phyloP scores from a whole-genome alignment of 2,797 vertebrate genomes.

The Xerus rutilus region DNA sequence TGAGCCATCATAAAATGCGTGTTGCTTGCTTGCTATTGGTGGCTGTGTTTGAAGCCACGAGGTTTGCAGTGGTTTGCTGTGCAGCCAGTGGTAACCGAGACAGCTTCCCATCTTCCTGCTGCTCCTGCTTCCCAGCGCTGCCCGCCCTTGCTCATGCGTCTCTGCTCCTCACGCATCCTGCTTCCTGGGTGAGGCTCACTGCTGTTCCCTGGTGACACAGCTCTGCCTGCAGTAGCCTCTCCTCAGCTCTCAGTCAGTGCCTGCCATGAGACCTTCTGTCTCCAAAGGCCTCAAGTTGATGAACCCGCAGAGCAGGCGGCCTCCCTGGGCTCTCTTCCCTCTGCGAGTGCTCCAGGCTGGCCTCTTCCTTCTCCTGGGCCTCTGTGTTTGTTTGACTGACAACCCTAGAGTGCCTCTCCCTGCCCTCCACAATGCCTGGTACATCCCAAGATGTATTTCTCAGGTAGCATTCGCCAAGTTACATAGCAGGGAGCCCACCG shows the following conservation, averaged over 20 bases:
- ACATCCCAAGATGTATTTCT: no score
- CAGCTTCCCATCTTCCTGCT: neutral
- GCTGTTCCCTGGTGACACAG: neutral
- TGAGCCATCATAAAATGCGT: neutral
- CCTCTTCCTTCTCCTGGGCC: neutral
- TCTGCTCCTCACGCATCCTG: neutral
- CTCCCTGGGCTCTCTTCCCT: fast-evolving
- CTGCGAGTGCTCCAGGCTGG: fast-evolving
- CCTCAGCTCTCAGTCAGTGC: no score
- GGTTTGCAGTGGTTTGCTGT: neutral
- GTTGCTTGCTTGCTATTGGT: no score
- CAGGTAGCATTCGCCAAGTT: no score
- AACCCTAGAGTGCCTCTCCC: fast-evolving
- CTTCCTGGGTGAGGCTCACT: no score
- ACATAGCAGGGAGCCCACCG: neutral
- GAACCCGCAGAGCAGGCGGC: neutral
- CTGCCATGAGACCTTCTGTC: neutral
- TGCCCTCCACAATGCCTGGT: neutral
- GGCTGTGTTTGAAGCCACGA: neutral
- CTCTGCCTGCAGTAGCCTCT: neutral
- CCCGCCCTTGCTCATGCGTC: fast-evolving
- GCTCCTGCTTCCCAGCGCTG: neutral
- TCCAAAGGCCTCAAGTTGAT: neutral
- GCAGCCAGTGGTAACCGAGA: neutral
- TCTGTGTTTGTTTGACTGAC: no score